Percentiles rank a stretch among this genome's conserved stretches.
Evolutionary conservation across 2,888 invertebrate species (phyloP).

Genomic region (Lysandra coridon): DNA sequence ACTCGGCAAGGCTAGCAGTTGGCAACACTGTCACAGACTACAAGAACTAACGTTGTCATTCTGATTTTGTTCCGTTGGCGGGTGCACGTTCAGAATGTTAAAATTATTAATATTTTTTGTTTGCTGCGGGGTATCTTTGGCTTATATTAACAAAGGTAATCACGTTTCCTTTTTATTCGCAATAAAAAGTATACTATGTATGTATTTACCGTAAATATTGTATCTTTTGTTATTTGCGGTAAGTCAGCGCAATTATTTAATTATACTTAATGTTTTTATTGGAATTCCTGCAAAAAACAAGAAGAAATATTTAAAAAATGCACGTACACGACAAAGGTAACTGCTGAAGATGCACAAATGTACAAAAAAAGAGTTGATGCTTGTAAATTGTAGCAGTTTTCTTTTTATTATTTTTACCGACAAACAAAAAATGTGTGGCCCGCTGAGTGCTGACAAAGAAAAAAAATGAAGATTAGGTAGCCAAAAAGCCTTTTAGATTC

Average conservation of each 20-base stretch:
- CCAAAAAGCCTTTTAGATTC: neutral
- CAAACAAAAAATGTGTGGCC: neutral
- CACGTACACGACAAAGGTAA: neutral
- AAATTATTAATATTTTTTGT: slow-evolving; percentile 49
- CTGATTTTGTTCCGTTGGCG: slow-evolving; percentile 37
- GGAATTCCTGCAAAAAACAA: neutral
- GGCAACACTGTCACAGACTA: no score
- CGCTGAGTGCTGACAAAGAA: neutral
- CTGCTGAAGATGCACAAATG: neutral
- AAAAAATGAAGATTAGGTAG: neutral
- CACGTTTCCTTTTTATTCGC: slow-evolving; percentile 28
- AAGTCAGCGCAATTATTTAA: neutral
- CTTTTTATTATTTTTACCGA: neutral
- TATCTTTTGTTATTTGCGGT: neutral
- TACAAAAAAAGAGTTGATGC: neutral
- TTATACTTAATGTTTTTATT: neutral
- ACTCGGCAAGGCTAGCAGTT: no score
- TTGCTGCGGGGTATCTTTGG: slow-evolving; percentile 54
- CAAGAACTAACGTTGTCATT: slow-evolving; percentile 34
- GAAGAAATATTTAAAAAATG: neutral
- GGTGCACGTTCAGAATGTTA: slow-evolving; percentile 52
- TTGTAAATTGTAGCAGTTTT: neutral
- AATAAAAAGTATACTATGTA: neutral
- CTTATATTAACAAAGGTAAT: slow-evolving; percentile 61
- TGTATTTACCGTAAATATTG: neutral